Evolutionary conservation across 2,888 invertebrate species (phyloP).

Genomic region (Myopa tessellatipennis): DNA sequence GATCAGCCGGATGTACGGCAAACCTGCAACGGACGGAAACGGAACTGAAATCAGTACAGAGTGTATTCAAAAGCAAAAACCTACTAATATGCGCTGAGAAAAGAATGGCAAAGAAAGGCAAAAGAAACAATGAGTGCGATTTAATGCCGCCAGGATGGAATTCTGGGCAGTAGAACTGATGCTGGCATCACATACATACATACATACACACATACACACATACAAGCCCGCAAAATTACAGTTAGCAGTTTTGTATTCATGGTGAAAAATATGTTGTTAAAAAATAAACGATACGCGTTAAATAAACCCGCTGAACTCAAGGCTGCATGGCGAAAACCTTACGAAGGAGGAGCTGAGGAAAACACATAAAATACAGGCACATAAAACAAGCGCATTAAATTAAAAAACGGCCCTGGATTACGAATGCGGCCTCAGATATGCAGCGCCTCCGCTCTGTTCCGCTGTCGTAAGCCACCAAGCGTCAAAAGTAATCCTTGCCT

Average conservation of each 20-base stretch:
- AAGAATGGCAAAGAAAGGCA: constrained; percentile 4
- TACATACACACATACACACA: constrained; percentile 32
- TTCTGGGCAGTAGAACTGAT: no score
- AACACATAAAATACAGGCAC: neutral
- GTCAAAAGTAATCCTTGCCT: neutral
- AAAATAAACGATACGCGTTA: no score
- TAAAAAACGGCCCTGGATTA: neutral
- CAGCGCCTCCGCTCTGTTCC: no score
- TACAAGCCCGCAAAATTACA: neutral
- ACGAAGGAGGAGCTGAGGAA: neutral
- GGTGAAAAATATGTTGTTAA: no score
- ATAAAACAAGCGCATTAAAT: neutral
- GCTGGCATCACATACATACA: constrained; percentile 35
- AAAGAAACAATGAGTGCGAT: constrained; percentile 27
- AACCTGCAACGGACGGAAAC: constrained; percentile 69
- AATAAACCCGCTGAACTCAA: no score
- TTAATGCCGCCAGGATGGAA: neutral
- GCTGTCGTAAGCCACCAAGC: neutral
- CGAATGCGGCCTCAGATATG: neutral
- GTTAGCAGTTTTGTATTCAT: neutral
- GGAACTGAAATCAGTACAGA: constrained; percentile 3
- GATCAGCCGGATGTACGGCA: constrained; percentile 82
- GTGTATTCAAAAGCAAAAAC: neutral
- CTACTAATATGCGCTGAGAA: neutral
- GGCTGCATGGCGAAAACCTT: no score